These are phyloP conservation scores for Drosophila pruinosa DNA, from an alignment of 1,140 invertebrate genomes.

Conservation along the genomic window DNA sequence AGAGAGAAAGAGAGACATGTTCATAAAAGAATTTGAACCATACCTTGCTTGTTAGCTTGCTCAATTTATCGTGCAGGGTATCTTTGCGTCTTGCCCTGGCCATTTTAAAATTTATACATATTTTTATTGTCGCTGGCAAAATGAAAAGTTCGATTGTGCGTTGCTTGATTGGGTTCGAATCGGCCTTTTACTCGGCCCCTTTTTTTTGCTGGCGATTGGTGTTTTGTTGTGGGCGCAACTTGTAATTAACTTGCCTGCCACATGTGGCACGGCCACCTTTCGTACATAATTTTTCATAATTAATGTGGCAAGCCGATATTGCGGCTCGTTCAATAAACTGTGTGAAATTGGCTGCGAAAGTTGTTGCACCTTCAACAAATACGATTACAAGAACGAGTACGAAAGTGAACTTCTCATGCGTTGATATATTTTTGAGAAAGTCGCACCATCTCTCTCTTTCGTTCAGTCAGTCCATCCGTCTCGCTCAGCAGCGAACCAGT, in stretches of 20 bases:
- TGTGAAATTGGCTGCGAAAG: slow-evolving; percentile 66
- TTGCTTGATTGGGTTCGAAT: slow-evolving; percentile 67
- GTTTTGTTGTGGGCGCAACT: slow-evolving; percentile 70
- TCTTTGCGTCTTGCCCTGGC: background rate
- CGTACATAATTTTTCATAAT: slow-evolving; percentile 59
- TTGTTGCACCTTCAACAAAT: slow-evolving; percentile 40
- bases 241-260: slow-evolving; percentile 72
- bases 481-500: background rate
- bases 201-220: slow-evolving; percentile 27
- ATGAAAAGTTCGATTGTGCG: slow-evolving; percentile 74
- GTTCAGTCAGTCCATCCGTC: background rate
- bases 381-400: too few relatives aligned
- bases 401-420: background rate
- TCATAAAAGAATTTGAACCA: too few relatives aligned
- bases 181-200: background rate
- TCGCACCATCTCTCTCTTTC: slow-evolving; percentile 1
- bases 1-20: too few relatives aligned
- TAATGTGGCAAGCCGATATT: slow-evolving; percentile 43
- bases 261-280: slow-evolving; percentile 56
- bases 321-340: slow-evolving; percentile 32
- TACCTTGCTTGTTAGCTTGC: too few relatives aligned
- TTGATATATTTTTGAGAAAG: slow-evolving; percentile 44
- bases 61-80: slow-evolving; percentile 9
- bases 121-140: slow-evolving; percentile 61
- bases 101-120: background rate